Conservation (phyloP, 2,888 invertebrate species). For the Charanyca ferruginea region DNA sequence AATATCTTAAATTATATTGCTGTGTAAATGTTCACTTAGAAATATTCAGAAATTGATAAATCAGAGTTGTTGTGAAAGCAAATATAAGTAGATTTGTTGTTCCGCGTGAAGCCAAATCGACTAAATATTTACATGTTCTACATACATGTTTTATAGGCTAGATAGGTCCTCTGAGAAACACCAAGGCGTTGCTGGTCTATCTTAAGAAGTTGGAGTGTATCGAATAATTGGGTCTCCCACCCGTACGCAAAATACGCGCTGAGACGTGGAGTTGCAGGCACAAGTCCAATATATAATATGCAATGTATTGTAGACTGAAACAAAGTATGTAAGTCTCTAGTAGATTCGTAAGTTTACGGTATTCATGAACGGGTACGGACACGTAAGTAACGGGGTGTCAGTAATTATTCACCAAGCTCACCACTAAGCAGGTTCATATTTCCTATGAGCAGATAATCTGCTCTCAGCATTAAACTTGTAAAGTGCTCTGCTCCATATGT, state of each 20-base stretch:
- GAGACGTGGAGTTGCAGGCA: too few species aligned
- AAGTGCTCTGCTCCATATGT: conserved; percentile 84
- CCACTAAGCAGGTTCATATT: conserved; percentile 66
- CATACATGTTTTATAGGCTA: conserved; percentile 9
- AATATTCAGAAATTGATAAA: conserved; percentile 21
- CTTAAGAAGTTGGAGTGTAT: too few species aligned
- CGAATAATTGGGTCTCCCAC: too few species aligned
- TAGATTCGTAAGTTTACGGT: conserved; percentile 24
- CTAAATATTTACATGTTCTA: conserved; percentile 13
- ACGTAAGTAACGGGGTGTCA: conserved; percentile 28
- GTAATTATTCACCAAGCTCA: conserved; percentile 58
- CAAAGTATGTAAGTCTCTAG: conserved; percentile 29
- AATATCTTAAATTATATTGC: conserved; percentile 26
- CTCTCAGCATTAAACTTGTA: conserved; percentile 84
- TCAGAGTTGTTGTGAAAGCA: neutral
- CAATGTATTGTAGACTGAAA: conserved; percentile 6
- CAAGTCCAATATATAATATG: too few species aligned
- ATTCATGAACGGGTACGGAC: conserved; percentile 12
- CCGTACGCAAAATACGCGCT: too few species aligned
- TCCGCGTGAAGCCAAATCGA: neutral
- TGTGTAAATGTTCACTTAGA: conserved; percentile 25
- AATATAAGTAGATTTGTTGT: neutral
- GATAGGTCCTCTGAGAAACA: too few species aligned
- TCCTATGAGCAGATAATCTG: conserved; percentile 82
- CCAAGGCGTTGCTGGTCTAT: too few species aligned